These are phyloP conservation scores for Actinia tenebrosa DNA, from an alignment of 64 coral and sea anemone species.

Conservation along the genomic window DNA sequence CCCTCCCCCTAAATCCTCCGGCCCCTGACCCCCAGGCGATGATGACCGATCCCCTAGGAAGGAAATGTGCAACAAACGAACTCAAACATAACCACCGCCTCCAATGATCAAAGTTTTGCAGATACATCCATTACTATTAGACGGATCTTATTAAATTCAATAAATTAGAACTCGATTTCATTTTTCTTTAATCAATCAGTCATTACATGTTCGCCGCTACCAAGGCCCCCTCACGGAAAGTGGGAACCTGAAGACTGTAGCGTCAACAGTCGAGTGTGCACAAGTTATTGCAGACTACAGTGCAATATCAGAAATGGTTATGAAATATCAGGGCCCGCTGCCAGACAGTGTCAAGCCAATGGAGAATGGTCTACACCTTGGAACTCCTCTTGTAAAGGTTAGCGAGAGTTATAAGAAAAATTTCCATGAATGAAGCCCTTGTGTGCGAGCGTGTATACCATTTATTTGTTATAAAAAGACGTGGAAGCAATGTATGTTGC, in stretches of 20 bases:
- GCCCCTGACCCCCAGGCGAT: no score
- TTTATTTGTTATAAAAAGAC: no score
- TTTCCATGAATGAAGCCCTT: no score
- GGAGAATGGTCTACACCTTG: constrained; percentile 83
- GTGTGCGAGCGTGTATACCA: no score
- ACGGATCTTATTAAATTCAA: not conserved
- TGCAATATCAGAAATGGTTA: constrained; percentile 68
- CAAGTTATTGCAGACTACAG: constrained; percentile 56
- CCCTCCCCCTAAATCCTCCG: no score
- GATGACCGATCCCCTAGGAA: no score
- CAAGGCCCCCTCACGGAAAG: constrained; percentile 49
- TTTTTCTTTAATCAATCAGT: constrained; percentile 31
- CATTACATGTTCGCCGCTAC: constrained; percentile 60
- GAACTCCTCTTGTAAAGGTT: constrained; percentile 92
- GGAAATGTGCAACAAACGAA: no score
- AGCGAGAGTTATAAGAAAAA: not conserved
- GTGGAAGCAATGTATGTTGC: no score
- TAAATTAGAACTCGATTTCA: not conserved
- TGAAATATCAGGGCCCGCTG: constrained; percentile 39
- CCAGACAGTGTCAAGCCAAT: constrained; percentile 35
- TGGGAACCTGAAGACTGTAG: constrained; percentile 82
- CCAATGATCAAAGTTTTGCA: no score
- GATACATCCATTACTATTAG: no score
- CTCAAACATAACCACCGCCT: no score
- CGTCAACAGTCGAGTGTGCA: constrained; percentile 49